Evolutionary conservation across 2,113 vertebrate species (phyloP).

Genomic region (Bubo scandiacus): DNA sequence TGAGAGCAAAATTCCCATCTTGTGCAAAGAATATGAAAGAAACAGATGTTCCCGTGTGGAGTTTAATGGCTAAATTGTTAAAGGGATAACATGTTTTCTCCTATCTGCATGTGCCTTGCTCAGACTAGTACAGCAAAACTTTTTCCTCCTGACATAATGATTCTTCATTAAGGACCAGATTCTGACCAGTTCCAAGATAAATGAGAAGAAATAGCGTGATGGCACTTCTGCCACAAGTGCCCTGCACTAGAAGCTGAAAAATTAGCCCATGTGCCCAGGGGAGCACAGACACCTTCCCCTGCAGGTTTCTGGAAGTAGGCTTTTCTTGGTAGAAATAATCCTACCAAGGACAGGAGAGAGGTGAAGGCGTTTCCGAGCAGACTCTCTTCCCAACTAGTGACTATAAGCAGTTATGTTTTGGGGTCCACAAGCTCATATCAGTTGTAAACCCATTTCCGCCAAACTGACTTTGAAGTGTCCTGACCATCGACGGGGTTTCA

Average conservation of each 20-base stretch:
- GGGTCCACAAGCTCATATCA: not conserved
- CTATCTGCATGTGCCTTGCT: not conserved
- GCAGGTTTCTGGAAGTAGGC: not conserved
- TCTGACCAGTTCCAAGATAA: not conserved
- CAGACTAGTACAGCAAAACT: not conserved
- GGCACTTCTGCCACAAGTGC: not conserved
- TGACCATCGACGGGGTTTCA: not conserved
- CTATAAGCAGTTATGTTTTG: not conserved
- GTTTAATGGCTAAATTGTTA: constrained; percentile 6
- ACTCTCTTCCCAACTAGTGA: not conserved
- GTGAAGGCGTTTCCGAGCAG: not conserved
- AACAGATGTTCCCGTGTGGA: not conserved
- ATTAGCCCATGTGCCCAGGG: not conserved
- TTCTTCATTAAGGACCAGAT: not conserved
- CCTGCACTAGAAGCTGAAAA: not conserved
- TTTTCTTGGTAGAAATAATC: not conserved
- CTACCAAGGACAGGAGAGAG: not conserved
- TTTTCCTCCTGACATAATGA: not conserved
- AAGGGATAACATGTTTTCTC: not conserved
- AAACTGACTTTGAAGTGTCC: not conserved
- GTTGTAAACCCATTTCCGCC: not conserved
- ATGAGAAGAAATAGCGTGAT: not conserved
- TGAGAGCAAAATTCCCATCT: constrained; percentile 9
- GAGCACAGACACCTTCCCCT: not conserved
- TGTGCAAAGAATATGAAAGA: not conserved